A percentile compares a stretch with the other conserved stretches of the same genome.
These are phyloP conservation scores for Lydus trimaculatus DNA, from an alignment of 2,888 invertebrate species.

Conservation along the genomic window DNA sequence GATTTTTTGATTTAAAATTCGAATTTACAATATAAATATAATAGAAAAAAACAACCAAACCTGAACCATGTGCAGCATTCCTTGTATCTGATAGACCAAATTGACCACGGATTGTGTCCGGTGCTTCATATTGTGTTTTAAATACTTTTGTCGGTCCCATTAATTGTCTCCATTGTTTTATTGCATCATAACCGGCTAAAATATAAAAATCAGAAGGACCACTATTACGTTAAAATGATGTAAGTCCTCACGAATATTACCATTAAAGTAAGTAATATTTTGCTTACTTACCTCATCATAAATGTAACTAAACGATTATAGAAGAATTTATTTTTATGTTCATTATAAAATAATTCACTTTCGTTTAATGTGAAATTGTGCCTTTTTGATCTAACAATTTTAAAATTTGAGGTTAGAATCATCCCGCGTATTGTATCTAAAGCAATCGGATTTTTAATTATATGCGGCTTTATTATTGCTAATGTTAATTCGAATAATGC, in stretches of 20 bases:
- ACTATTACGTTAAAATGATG: conserved; percentile 61
- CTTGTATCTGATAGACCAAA: conserved; percentile 94
- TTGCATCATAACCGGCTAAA: conserved; percentile 77
- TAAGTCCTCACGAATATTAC: background rate
- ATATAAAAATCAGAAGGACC: conserved; percentile 85
- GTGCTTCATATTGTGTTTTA: conserved; percentile 79
- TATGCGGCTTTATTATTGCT: conserved; percentile 88
- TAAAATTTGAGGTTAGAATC: conserved; percentile 73
- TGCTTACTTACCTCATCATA: conserved; percentile 73
- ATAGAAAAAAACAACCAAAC: conserved; percentile 58
- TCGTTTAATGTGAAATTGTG: conserved; percentile 67
- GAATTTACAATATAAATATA: conserved; percentile 6
- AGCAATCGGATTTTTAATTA: conserved; percentile 77
- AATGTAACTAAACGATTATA: conserved; percentile 81
- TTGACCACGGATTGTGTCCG: conserved; percentile 79
- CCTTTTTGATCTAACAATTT: conserved; percentile 74
- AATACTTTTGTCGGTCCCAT: conserved; percentile 93
- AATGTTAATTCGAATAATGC: conserved; percentile 73
- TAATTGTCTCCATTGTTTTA: conserved; percentile 79
- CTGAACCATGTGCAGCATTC: conserved; percentile 94
- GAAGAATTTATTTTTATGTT: conserved; percentile 85
- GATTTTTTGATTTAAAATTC: conserved; percentile 9
- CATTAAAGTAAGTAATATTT: background rate
- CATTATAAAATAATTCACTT: conserved; percentile 80
- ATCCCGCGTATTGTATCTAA: conserved; percentile 72